Evolutionary conservation across 2,797 vertebrate genomes (phyloP).

Genomic region (Fistularia commersonii): DNA sequence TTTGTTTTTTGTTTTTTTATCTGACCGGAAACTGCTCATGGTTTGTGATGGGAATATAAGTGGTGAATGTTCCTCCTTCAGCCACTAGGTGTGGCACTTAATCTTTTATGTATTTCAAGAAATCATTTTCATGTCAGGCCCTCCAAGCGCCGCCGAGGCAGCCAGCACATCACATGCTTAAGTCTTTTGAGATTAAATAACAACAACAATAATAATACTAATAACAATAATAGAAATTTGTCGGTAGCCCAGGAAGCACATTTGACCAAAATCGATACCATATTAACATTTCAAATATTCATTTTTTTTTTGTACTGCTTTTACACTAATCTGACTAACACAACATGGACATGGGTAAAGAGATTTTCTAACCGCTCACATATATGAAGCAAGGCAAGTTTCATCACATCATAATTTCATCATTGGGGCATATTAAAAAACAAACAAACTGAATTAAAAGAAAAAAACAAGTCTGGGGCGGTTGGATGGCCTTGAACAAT

Average conservation of each 20-base stretch:
- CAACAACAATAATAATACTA: too few species aligned
- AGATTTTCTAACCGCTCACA: neutral
- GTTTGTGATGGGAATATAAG: neutral
- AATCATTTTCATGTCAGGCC: slow-evolving; percentile 38
- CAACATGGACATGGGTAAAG: slow-evolving; percentile 9
- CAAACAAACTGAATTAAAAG: slow-evolving; percentile 13
- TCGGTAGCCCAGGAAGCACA: neutral
- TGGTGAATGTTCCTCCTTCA: slow-evolving; percentile 61
- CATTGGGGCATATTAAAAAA: slow-evolving; percentile 41
- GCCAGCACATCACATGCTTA: too few species aligned
- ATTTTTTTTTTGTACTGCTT: slow-evolving; percentile 21
- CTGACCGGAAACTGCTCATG: neutral
- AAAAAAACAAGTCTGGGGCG: slow-evolving; percentile 11
- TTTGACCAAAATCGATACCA: too few species aligned
- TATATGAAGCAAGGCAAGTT: slow-evolving; percentile 18
- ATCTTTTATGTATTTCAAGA: slow-evolving; percentile 76
- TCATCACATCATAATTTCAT: slow-evolving; percentile 35
- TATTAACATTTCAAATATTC: neutral
- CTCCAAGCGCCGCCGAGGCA: neutral
- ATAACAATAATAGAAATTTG: too few species aligned
- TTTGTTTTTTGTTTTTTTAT: neutral
- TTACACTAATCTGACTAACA: slow-evolving; percentile 19
- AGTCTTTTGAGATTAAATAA: too few species aligned
- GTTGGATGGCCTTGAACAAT: slow-evolving; percentile 28
- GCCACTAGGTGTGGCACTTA: slow-evolving; percentile 88